Percentiles rank a stretch among this genome's conserved stretches.
Evolutionary conservation across 2,888 invertebrate genomes (phyloP).

Genomic region (Euzophera pinguis): DNA sequence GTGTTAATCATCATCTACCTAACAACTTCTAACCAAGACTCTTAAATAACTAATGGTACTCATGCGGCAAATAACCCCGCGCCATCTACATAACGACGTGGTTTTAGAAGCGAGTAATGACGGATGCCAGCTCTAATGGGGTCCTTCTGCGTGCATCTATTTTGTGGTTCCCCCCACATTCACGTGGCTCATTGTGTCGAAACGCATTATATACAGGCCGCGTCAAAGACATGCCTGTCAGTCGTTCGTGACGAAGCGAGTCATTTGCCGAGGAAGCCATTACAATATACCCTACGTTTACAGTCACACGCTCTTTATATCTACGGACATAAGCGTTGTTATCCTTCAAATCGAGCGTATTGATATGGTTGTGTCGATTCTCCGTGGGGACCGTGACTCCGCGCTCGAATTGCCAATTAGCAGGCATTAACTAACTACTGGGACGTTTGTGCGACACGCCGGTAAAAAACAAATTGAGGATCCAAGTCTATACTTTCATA

Average conservation of each 20-base stretch:
- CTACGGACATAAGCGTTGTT: conserved; percentile 16
- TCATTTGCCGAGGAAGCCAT: conserved; percentile 34
- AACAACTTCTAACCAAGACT: too few relatives aligned
- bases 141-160: conserved; percentile 5
- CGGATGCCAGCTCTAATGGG: conserved; percentile 8
- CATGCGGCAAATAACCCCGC: neutral
- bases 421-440: conserved; percentile 40
- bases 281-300: conserved; percentile 16
- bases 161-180: conserved; percentile 4
- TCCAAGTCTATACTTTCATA: neutral
- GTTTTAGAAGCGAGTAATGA: neutral
- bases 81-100: neutral
- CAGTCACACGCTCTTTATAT: neutral
- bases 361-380: conserved; percentile 10
- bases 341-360: neutral
- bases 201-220: conserved; percentile 20
- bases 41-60: neutral
- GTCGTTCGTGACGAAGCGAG: conserved; percentile 31
- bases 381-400: conserved; percentile 36
- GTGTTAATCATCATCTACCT: too few relatives aligned
- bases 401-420: conserved; percentile 48
- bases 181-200: conserved; percentile 7
- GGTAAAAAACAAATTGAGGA: conserved; percentile 26
- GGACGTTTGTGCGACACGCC: conserved; percentile 33
- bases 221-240: conserved; percentile 25